Evolutionary conservation across 2,113 vertebrate species (phyloP).

Genomic region (Tupaia chinensis): DNA sequence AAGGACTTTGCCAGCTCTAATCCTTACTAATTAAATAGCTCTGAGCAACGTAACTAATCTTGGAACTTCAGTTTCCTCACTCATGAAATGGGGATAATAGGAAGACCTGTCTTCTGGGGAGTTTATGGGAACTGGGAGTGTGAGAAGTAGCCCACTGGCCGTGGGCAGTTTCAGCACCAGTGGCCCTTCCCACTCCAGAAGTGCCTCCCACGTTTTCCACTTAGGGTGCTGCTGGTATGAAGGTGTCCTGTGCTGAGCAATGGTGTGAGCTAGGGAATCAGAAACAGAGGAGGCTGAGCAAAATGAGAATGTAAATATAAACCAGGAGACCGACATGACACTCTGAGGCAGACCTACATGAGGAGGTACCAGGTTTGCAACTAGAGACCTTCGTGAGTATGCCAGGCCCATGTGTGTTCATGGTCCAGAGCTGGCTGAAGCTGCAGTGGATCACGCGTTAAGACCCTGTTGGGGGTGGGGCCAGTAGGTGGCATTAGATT

Average conservation of each 20-base stretch:
- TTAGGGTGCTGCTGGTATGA: not conserved
- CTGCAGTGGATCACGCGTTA: too few species aligned
- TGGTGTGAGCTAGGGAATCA: not conserved
- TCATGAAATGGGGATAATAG: not conserved
- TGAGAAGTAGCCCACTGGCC: not conserved
- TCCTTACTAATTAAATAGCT: not conserved
- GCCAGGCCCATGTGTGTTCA: too few species aligned
- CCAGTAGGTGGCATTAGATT: too few species aligned
- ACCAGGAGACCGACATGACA: too few species aligned
- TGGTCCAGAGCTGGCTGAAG: too few species aligned
- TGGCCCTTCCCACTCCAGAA: not conserved
- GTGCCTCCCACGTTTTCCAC: not conserved
- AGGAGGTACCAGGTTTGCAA: too few species aligned
- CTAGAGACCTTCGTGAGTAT: too few species aligned
- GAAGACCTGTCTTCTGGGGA: not conserved
- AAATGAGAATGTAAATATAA: not conserved
- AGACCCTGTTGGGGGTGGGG: too few species aligned
- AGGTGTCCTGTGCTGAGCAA: not conserved
- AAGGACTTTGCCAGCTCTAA: not conserved
- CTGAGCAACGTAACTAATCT: not conserved
- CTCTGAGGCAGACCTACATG: too few species aligned
- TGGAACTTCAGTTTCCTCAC: not conserved
- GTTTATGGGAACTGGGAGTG: too few species aligned
- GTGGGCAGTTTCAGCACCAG: not conserved
- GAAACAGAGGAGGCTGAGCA: not conserved